These are phyloP conservation scores for Andrena hattorfiana DNA, from an alignment of 2,888 invertebrate species.

Conservation along the genomic window DNA sequence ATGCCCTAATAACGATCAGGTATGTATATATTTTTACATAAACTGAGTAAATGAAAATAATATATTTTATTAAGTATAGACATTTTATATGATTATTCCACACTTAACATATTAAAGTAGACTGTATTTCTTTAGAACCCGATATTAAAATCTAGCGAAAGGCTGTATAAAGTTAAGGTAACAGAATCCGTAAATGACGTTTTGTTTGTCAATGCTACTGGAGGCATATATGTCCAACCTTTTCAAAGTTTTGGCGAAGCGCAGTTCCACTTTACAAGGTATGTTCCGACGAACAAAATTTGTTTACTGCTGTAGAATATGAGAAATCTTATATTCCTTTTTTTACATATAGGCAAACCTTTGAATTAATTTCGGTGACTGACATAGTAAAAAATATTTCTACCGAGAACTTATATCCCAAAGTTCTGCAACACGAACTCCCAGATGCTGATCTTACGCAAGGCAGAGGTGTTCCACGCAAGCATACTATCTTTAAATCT, in stretches of 20 bases:
- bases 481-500: conserved; percentile 75
- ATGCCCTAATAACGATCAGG: conserved; percentile 83
- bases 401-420: conserved; percentile 69
- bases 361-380: conserved; percentile 74
- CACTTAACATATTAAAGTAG: neutral
- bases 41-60: conserved; percentile 4
- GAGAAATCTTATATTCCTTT: conserved; percentile 1
- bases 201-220: conserved; percentile 81
- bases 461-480: conserved; percentile 77
- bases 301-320: neutral
- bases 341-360: conserved; percentile 75
- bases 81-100: neutral
- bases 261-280: conserved; percentile 82
- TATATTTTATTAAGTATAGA: neutral
- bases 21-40: conserved; percentile 60
- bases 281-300: conserved; percentile 31
- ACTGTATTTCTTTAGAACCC: conserved; percentile 78
- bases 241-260: conserved; percentile 85
- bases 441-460: conserved; percentile 81
- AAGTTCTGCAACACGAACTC: conserved; percentile 78
- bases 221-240: conserved; percentile 84
- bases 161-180: conserved; percentile 79
- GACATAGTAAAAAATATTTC: conserved; percentile 66
- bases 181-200: conserved; percentile 76
- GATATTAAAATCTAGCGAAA: conserved; percentile 83